Evolutionary conservation across 1,140 invertebrate genomes (phyloP).

Genomic region (Ectropis grisescens): DNA sequence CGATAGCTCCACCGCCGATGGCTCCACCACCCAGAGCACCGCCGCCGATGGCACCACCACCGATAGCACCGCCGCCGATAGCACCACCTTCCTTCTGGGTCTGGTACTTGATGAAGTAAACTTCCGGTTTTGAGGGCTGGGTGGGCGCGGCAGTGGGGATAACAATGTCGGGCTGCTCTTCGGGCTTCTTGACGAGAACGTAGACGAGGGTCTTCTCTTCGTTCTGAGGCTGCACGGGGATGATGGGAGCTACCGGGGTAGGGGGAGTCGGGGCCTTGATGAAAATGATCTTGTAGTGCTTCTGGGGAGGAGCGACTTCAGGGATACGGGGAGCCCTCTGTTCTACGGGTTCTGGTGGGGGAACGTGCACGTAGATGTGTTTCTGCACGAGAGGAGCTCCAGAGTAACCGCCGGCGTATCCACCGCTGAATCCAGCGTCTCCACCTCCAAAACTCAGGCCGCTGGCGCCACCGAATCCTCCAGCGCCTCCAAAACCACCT

Average conservation of each 20-base stretch:
- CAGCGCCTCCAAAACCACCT: conserved; percentile 18
- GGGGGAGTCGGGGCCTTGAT: conserved; percentile 88
- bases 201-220: conserved; percentile 93
- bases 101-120: conserved; percentile 92
- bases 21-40: conserved; percentile 32
- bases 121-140: conserved; percentile 86
- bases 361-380: conserved; percentile 70
- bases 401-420: conserved; percentile 44
- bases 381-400: conserved; percentile 63
- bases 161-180: conserved; percentile 82
- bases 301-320: conserved; percentile 76
- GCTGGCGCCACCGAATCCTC: conserved; percentile 16
- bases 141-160: conserved; percentile 82
- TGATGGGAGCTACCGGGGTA: conserved; percentile 80
- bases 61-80: conserved; percentile 50
- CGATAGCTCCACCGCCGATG: conserved; percentile 18
- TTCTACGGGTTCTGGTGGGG: conserved; percentile 74
- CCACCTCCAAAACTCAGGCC: conserved; percentile 20
- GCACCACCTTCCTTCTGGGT: conserved; percentile 75
- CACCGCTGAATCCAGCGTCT: conserved; percentile 41
- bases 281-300: conserved; percentile 92
- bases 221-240: conserved; percentile 82
- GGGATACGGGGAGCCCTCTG: conserved; percentile 71
- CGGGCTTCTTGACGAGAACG: conserved; percentile 88
- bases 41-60: conserved; percentile 32